Conservation (phyloP, 2,888 invertebrate genomes). For the Apamea crenata region DNA sequence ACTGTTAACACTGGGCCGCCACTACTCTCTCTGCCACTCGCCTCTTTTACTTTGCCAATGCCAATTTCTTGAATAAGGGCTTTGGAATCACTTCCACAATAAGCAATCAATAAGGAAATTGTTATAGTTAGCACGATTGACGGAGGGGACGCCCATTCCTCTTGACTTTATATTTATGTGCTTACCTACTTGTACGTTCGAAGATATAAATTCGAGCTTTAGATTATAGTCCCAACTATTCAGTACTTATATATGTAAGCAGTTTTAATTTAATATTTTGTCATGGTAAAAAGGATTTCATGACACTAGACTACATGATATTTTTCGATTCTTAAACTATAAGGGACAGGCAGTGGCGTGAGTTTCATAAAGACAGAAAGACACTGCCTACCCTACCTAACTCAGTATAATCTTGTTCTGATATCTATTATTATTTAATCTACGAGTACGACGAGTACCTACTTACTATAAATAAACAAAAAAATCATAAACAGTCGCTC, state of each 20-base stretch:
- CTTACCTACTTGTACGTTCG: not conserved
- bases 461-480: too few species aligned
- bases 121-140: not conserved
- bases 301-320: not conserved
- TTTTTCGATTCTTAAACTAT: not conserved
- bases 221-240: not conserved
- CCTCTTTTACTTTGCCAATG: not conserved
- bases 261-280: not conserved
- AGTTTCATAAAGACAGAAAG: too few species aligned
- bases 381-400: too few species aligned
- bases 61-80: not conserved
- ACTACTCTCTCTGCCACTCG: too few species aligned
- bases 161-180: not conserved
- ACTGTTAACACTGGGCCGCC: too few species aligned
- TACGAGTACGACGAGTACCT: too few species aligned
- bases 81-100: slow-evolving; percentile 3
- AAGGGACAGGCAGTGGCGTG: too few species aligned
- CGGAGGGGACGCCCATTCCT: not conserved
- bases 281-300: not conserved
- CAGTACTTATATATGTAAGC: not conserved
- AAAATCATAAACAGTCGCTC: too few species aligned
- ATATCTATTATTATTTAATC: too few species aligned
- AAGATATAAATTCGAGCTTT: too few species aligned
- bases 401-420: too few species aligned
- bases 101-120: slow-evolving; percentile 10